Evolutionary conservation across 2,888 invertebrate species (phyloP).

Genomic region (Noctuana brunneofusca): DNA sequence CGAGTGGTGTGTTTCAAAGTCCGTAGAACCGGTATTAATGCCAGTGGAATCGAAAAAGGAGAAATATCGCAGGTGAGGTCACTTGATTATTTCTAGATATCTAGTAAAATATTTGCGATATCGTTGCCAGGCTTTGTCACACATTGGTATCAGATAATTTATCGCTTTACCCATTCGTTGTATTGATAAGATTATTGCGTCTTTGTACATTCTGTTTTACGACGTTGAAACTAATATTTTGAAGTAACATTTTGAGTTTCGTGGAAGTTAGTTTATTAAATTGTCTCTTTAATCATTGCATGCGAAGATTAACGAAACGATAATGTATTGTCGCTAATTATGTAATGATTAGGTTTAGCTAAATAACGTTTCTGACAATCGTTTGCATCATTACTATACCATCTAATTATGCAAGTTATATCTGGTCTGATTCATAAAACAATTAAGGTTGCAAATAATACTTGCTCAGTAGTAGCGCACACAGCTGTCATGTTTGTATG

Average conservation of each 20-base stretch:
- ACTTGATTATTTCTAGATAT: slow-evolving; percentile 55
- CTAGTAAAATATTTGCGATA: slow-evolving; percentile 65
- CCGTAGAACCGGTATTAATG: slow-evolving; percentile 68
- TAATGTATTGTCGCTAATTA: neutral
- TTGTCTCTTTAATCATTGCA: neutral
- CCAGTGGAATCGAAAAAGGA: slow-evolving; percentile 78
- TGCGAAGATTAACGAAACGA: neutral
- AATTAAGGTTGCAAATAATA: slow-evolving; percentile 42
- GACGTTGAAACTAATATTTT: neutral
- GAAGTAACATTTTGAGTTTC: neutral
- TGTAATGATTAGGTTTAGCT: slow-evolving; percentile 22
- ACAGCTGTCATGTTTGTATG: slow-evolving; percentile 46
- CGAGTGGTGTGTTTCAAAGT: slow-evolving; percentile 75
- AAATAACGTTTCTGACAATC: slow-evolving; percentile 12
- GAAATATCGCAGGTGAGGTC: slow-evolving; percentile 80
- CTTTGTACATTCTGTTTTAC: slow-evolving; percentile 51
- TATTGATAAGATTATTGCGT: slow-evolving; percentile 56
- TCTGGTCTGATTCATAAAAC: slow-evolving; percentile 41
- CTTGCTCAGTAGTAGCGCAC: slow-evolving; percentile 49
- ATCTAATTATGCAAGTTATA: slow-evolving; percentile 40
- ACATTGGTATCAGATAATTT: slow-evolving; percentile 61
- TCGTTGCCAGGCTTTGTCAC: slow-evolving; percentile 61
- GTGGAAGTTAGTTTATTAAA: neutral
- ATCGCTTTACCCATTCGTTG: slow-evolving; percentile 58
- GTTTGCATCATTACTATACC: slow-evolving; percentile 22